Evolutionary conservation across 2,113 vertebrate genomes (phyloP).

Genomic region (Amazona vittata): DNA sequence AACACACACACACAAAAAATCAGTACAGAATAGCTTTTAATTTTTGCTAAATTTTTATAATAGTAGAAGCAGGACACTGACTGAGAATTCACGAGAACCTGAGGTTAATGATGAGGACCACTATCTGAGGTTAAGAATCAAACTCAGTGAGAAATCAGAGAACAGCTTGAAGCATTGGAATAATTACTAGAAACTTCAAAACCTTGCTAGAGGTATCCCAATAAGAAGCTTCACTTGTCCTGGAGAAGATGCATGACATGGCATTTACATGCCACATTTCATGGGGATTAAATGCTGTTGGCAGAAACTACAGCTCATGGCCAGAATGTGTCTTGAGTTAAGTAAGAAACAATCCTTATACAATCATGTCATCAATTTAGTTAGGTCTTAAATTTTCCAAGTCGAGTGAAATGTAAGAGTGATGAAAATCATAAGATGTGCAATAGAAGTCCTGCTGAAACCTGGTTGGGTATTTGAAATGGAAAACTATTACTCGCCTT

Average conservation of each 20-base stretch:
- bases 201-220: neutral
- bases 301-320: slow-evolving; percentile 3
- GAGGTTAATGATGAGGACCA: neutral
- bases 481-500: neutral
- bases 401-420: neutral
- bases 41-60: neutral
- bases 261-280: neutral
- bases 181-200: neutral
- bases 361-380: neutral
- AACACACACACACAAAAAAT: neutral
- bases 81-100: neutral
- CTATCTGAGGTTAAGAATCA: neutral
- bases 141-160: neutral
- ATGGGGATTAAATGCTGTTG: neutral
- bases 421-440: neutral
- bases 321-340: neutral
- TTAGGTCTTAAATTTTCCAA: neutral
- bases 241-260: neutral
- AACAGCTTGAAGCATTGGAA: neutral
- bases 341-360: neutral
- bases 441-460: neutral
- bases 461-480: neutral
- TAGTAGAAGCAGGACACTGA: neutral
- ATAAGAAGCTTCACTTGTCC: neutral
- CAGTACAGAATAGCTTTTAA: neutral